Evolutionary conservation across 2,888 invertebrate species (phyloP), one percentile per base, ranked within the genome.

Genomic region (Alentia gelatinosa): DNA sequence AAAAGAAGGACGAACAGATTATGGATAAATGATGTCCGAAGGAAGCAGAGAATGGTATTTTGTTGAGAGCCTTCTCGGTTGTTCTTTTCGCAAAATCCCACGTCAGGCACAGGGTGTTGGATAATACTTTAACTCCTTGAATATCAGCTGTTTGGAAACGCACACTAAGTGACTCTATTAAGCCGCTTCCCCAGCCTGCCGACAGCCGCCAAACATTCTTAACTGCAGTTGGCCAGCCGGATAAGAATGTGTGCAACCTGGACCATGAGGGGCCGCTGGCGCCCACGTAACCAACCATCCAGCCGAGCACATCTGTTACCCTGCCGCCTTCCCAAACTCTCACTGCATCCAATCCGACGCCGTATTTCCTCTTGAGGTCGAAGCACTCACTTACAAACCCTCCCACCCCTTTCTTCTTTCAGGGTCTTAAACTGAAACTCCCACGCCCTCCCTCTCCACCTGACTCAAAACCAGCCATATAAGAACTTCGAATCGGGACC

Each of bases 251-350:
- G 37, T 79, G 39, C 39, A 35, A 37, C 79, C n/a, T 9, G 79
- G 39, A 39, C 5, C 23, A 79, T 35, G 79, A 39, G 79, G 26
- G 68, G 3, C 30, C 30, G 68, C 30, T 35, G 79, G 79, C 79
- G 39, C 79, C 79, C 79, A 39, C 35, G 79, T 79, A 79, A 79
- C 79, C 9, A 79, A 79, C 79, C 79, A 39, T 35, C n/a, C 79
- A 79, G 79, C 79, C 37, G 79, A 19, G 37, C 37, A 15, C 79
- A 79, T 35, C 79, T 79, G 79, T 79, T 79, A 79, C 7, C 37
- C 39, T 39, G n/a, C n/a, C 19, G 79, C 37, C 68, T 68, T 68
- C 68, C 12, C 56, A 56, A 1, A 56, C 5, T 12, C 1, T 1
- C 56, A n/a, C n/a, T 56, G 19, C 56, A 56, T 56, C 56, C 56